Evolutionary conservation across 1,140 invertebrate species (phyloP), one percentile per base, ranked within the genome.

Genomic region (Drosophila orena): DNA sequence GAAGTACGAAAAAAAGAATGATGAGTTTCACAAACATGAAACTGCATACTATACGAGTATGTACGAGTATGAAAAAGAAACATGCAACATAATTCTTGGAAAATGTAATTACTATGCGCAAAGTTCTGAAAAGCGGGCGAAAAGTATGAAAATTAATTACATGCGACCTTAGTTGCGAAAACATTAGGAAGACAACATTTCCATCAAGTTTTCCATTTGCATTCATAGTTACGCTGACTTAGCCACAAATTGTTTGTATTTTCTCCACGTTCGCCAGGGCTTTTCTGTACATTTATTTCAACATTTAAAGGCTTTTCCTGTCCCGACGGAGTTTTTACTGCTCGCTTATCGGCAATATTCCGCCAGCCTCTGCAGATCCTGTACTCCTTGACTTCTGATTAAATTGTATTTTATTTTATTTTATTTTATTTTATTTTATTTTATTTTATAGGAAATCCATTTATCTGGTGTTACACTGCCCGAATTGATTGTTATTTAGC

Each of bases 401-500:
- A 74, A 49, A 64, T 74, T 43, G 24, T 42, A 53, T 62, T 73
- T 74, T 42, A 46, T 53, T 61, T 22, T 22, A 64, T 74, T 42
- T 34, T 42, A 53, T 61, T 73, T 74, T 47, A 46, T 53, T 61
- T n/a, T n/a, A n/a, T n/a, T n/a, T n/a, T n/a, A n/a, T n/a, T n/a
- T 73, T 42, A 46, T 53, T 62, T 55, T 62, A 58, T 54, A 38
- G 7, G 22, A n/a, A 75, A 75, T 52, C 71, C 72, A 75, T 79
- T 65, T 76, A 70, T 71, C 65, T 84, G 66, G 61, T 76, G 60
- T 49, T 66, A 76, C 53, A 76, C 42, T 53, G 65, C 73, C 34
- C 71, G 64, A 88, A 86, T 85, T 88, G 83, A 86, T 88, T 88
- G 83, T 77, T 77, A 83, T 76, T 85, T 72, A 49, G 70, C 60